These are phyloP conservation scores for Columbina picui DNA, from an alignment of 2,113 vertebrate genomes.

Conservation along the genomic window DNA sequence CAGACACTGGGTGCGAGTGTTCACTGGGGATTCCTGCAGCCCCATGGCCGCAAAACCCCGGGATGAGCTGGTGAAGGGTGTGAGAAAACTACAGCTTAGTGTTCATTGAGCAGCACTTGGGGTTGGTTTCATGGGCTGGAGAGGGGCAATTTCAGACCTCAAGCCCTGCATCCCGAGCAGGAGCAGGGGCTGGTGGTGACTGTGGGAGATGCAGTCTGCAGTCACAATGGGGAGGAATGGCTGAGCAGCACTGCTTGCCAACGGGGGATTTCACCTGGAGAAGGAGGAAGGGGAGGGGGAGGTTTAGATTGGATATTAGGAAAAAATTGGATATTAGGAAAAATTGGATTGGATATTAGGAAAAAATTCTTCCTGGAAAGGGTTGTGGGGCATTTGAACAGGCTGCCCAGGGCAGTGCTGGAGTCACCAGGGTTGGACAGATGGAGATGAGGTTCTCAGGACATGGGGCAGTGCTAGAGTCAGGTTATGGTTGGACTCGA, in stretches of 20 bases:
- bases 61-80: neutral
- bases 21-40: neutral
- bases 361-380: too few species aligned
- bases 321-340: too few species aligned
- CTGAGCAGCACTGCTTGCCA: neutral
- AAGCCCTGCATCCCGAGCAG: neutral
- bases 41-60: neutral
- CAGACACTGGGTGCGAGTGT: fast-evolving
- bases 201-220: neutral
- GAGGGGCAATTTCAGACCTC: neutral
- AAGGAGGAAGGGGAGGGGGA: neutral
- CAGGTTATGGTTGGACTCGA: too few species aligned
- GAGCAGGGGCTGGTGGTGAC: neutral
- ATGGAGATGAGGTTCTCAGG: too few species aligned
- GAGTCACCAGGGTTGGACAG: too few species aligned
- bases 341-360: too few species aligned
- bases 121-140: neutral
- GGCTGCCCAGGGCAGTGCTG: too few species aligned
- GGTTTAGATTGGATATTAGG: too few species aligned
- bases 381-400: too few species aligned
- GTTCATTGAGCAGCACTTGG: neutral
- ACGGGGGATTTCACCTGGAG: neutral
- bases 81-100: fast-evolving
- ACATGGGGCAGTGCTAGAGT: too few species aligned
- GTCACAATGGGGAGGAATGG: too few species aligned